phyloP scores from a whole-genome alignment of 2,113 vertebrate species.

The cattle (Bos taurus) region DNA sequence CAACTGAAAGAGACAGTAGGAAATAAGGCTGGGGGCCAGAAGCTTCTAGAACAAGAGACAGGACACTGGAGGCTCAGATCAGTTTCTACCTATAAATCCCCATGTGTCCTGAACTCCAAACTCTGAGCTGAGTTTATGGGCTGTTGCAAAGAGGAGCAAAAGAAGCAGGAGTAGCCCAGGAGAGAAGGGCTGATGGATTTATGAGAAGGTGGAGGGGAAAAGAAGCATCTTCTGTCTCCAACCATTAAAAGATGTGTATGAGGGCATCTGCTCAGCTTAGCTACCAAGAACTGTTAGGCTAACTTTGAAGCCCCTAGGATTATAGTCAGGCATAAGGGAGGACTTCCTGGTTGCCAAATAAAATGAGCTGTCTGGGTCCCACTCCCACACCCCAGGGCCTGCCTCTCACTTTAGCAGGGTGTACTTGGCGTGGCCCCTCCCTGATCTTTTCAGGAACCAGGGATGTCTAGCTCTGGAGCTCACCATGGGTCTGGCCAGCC shows the following conservation, averaged over 20 bases:
- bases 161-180: not conserved
- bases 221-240: not conserved
- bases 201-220: not conserved
- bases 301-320: not conserved
- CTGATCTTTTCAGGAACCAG: not conserved
- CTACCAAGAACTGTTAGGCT: not conserved
- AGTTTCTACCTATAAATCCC: not conserved
- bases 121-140: not conserved
- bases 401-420: not conserved
- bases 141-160: not conserved
- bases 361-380: not conserved
- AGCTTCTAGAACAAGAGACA: not conserved
- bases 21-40: not conserved
- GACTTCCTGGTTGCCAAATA: not conserved
- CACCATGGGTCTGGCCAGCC: not conserved
- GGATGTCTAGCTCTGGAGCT: not conserved
- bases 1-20: not conserved
- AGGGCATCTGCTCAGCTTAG: not conserved
- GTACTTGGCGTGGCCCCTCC: fast-evolving
- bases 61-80: not conserved
- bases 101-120: not conserved
- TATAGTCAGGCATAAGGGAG: not conserved
- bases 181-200: not conserved
- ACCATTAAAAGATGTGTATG: not conserved
- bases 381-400: not conserved